A percentile compares a stretch with the other conserved stretches of the same genome.
phyloP scores from a whole-genome alignment of 2,113 vertebrate genomes.

The Stigmatopora nigra region DNA sequence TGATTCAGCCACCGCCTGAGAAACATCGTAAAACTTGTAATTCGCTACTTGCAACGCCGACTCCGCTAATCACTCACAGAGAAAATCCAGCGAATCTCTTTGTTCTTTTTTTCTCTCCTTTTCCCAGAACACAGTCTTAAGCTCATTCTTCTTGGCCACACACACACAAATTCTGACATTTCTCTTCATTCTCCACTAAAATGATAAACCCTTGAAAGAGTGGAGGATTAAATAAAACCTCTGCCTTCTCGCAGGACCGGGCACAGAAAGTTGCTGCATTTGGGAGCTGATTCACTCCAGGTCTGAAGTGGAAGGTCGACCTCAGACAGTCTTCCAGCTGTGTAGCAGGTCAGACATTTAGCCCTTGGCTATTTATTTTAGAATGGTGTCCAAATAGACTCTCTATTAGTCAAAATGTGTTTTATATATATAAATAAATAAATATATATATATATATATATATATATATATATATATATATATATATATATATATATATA shows the following conservation, averaged over 20 bases:
- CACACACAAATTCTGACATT: constrained; percentile 17
- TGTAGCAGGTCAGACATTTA: constrained; percentile 83
- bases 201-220: constrained; percentile 43
- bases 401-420: not conserved
- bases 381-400: not conserved
- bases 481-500: too few relatives aligned
- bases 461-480: too few relatives aligned
- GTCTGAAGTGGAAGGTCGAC: constrained; percentile 89
- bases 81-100: constrained; percentile 39
- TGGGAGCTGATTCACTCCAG: constrained; percentile 96
- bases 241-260: constrained; percentile 51
- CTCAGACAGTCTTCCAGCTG: constrained; percentile 88
- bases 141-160: constrained; percentile 16
- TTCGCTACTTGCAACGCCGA: not conserved
- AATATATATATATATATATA: too few relatives aligned
- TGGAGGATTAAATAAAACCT: constrained; percentile 38
- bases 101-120: constrained; percentile 22
- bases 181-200: constrained; percentile 25
- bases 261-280: constrained; percentile 82
- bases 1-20: not conserved
- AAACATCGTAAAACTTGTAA: not conserved
- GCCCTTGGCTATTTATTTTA: not conserved
- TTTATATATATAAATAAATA: too few relatives aligned
- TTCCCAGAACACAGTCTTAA: constrained; percentile 10
- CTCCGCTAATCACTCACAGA: constrained; percentile 33